Evolutionary conservation across 2,113 vertebrate species (phyloP), one percentile per base, ranked within the genome.

Genomic region (Acrocephalus arundinaceus): DNA sequence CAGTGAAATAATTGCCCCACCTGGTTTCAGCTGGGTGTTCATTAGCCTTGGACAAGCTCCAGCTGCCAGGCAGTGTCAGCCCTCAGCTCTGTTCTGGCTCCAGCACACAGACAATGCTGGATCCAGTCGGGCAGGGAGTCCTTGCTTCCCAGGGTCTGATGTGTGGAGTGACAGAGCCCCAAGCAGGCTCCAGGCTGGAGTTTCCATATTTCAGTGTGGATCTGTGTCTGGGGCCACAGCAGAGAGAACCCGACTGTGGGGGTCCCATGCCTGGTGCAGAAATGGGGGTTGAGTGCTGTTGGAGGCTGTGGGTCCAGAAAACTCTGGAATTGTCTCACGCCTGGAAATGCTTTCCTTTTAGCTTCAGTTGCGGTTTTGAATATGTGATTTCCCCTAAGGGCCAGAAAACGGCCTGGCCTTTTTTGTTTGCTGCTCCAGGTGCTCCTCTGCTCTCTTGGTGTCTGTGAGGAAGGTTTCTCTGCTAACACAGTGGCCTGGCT

Each of bases 351-450:
- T 89, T 94, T 79, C 45, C 9, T 23, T 49, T 66, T 48, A 61
- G 62, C 35, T 52, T 75, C 68, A 51, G 25, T 79, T 88, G 71
- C 52, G 71, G 35, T 61, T 75, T 41, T 16, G 52, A 55, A 45
- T 0, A 1, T 24, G 24, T 1, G 1, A 0, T 89, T 87, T 89
- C 11, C 41, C 22, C 7, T 17, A 7, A 66, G 25, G 19, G 25
- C 8, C 68, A 49, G 46, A 74, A 58, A 62, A n/a, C 6, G 41
- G 22, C 65, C 33, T 35, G 10, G 43, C 7, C 13, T 30, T 43
- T 35, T 35, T 48, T 27, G 4, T 54, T 58, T 45, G n/a, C 81
- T 65, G n/a, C 49, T 57, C 15, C 14, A 25, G 46, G 63, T 65
- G 23, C 35, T 80, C 12, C 70, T 57, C 33, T 5, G 12, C 33